phyloP scores from a whole-genome alignment of 2,113 vertebrate species.

The Cyphomyrus plagiostoma region DNA sequence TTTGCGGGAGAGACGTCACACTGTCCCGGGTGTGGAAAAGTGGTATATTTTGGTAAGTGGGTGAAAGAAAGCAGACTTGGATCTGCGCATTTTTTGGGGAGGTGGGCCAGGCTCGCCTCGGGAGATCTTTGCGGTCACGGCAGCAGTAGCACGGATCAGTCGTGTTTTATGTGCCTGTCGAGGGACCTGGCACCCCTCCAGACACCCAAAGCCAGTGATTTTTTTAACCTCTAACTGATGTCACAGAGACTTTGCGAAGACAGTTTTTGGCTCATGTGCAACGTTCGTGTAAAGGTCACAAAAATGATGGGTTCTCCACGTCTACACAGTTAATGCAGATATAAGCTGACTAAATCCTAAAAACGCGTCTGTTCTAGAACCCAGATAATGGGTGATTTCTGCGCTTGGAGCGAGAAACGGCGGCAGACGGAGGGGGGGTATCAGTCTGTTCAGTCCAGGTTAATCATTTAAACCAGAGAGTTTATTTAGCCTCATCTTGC shows the following conservation, averaged over 20 bases:
- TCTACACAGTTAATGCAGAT: neutral
- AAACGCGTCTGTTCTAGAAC: neutral
- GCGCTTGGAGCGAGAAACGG: neutral
- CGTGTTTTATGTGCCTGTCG: neutral
- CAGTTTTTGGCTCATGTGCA: neutral
- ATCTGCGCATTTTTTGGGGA: neutral
- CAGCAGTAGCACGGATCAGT: neutral
- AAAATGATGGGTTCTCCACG: neutral
- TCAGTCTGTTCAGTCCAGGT: neutral
- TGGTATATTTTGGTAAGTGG: constrained; percentile 63
- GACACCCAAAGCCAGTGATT: neutral
- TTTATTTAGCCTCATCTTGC: neutral
- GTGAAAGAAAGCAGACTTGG: neutral
- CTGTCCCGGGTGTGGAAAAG: constrained; percentile 59
- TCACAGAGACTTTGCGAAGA: neutral
- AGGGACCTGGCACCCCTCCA: neutral
- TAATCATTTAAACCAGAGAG: neutral
- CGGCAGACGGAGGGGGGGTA: neutral
- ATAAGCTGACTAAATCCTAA: neutral
- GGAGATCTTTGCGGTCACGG: neutral
- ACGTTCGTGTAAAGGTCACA: neutral
- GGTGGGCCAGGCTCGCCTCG: no score
- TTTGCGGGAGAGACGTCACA: constrained; percentile 60
- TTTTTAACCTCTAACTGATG: neutral
- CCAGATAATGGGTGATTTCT: neutral